phyloP scores from a whole-genome alignment of 1,140 invertebrate species.

The Magallana ariakensis region DNA sequence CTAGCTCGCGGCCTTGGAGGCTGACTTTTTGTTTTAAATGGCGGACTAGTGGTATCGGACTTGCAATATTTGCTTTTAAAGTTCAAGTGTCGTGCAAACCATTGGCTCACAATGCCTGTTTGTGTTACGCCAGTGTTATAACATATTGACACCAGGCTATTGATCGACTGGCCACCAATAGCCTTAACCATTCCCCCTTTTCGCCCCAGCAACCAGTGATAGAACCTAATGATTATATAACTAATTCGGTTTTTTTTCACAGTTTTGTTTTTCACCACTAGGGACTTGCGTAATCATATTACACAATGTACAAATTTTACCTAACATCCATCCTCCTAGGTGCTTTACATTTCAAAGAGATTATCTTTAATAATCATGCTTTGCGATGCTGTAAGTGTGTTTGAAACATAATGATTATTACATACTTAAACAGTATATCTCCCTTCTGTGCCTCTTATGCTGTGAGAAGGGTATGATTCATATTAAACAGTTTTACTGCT shows the following conservation, averaged over 20 bases:
- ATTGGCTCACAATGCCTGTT: conserved; percentile 17
- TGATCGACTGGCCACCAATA: conserved; percentile 33
- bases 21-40: conserved; percentile 14
- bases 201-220: background rate
- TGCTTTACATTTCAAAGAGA: background rate
- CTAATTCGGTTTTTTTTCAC: background rate
- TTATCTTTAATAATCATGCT: background rate
- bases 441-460: background rate
- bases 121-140: conserved; percentile 39
- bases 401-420: background rate
- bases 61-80: conserved; percentile 22
- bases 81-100: conserved; percentile 39
- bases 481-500: conserved; percentile 13
- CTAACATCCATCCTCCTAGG: background rate
- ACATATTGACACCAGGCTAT: conserved; percentile 38
- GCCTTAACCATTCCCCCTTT: background rate
- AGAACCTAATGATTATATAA: background rate
- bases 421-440: background rate
- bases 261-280: background rate
- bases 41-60: conserved; percentile 10
- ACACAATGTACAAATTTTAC: background rate
- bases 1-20: too few relatives aligned
- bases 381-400: background rate
- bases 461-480: background rate
- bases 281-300: background rate